Evolutionary conservation across 2,888 invertebrate genomes (phyloP).

Genomic region (Camponotus fellah): DNA sequence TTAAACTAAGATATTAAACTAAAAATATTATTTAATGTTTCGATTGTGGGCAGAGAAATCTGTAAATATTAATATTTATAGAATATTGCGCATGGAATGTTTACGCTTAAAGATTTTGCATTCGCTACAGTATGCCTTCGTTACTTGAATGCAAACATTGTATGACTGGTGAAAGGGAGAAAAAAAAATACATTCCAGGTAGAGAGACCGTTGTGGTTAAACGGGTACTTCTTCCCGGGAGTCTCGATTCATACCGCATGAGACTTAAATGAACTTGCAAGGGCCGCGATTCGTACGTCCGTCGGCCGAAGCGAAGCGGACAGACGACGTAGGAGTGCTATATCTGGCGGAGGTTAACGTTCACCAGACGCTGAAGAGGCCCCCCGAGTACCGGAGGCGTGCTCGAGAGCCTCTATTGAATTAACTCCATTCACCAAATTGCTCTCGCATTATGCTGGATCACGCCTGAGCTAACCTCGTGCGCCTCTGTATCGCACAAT

Average conservation of each 20-base stretch:
- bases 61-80: neutral
- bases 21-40: neutral
- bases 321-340: conserved; percentile 55
- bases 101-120: neutral
- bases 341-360: conserved; percentile 71
- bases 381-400: conserved; percentile 70
- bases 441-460: conserved; percentile 81
- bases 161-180: neutral
- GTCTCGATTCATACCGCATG: conserved; percentile 58
- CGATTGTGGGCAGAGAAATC: neutral
- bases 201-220: conserved; percentile 42
- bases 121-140: neutral
- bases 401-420: conserved; percentile 79
- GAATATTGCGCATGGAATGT: neutral
- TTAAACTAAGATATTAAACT: neutral
- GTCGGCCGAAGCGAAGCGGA: conserved; percentile 43
- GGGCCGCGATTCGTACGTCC: conserved; percentile 53
- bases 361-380: conserved; percentile 66
- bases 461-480: conserved; percentile 76
- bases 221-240: conserved; percentile 26
- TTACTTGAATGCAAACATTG: neutral
- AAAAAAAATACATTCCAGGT: conserved; percentile 16
- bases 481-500: conserved; percentile 58
- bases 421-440: conserved; percentile 81
- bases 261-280: conserved; percentile 61